Evolutionary conservation across 2,888 invertebrate genomes (phyloP).

Genomic region (Proisotoma minuta): DNA sequence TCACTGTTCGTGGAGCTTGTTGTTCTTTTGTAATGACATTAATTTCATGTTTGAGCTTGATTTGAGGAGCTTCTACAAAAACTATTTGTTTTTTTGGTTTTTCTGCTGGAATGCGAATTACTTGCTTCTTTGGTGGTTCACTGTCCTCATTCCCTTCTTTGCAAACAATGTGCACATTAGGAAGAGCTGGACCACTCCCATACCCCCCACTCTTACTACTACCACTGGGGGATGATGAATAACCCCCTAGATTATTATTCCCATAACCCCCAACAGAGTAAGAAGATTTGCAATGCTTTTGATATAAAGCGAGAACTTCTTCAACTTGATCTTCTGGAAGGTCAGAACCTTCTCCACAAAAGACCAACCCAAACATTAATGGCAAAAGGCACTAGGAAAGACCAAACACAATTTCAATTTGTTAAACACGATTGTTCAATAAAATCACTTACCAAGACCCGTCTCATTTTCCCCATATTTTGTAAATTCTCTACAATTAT

Average conservation of each 20-base stretch:
- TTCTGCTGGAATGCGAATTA: constrained; percentile 22
- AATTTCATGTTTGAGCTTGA: constrained; percentile 25
- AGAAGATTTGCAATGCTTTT: constrained; percentile 7
- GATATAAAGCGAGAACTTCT: constrained; percentile 26
- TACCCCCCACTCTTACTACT: neutral
- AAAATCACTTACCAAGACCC: neutral
- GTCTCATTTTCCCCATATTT: neutral
- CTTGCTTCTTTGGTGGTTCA: constrained; percentile 13
- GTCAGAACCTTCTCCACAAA: constrained; percentile 15
- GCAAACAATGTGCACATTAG: constrained; percentile 25
- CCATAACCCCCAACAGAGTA: neutral
- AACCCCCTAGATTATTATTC: too few relatives aligned
- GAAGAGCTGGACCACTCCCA: neutral
- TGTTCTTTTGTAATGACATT: constrained; percentile 6
- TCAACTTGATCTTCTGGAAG: constrained; percentile 29
- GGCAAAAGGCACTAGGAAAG: neutral
- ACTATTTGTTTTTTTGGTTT: constrained; percentile 23
- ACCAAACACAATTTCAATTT: neutral
- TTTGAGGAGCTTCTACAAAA: constrained; percentile 25
- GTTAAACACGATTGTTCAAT: neutral
- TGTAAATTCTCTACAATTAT: neutral
- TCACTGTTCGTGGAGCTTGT: constrained; percentile 11
- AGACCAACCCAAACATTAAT: neutral
- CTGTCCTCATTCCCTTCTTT: constrained; percentile 21
- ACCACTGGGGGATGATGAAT: neutral